Base-by-base conservation (phyloP, 2,888 invertebrate species). In the Poecilus cupreus region DNA sequence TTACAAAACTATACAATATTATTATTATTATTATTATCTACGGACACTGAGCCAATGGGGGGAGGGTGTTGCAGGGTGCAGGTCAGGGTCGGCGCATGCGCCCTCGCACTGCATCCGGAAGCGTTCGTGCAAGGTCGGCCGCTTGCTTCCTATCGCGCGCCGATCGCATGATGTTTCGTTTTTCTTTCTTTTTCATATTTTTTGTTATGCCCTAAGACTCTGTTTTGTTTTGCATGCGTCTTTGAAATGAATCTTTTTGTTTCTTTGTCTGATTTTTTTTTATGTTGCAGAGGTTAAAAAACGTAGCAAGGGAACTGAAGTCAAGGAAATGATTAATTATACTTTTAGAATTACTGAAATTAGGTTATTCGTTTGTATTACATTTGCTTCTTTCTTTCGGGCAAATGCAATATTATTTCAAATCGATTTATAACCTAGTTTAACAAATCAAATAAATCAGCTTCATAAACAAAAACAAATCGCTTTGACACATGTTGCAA, bases 1-100 rank as follows among this genome's bases (percentile, higher is more conserved):
- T 32, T 32, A 32, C 32, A 32, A 32, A 32, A 32, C 32, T 32
- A 32, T 32, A 32, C 32, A 32, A 32, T 32, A 32, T n/a, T n/a
- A n/a, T n/a, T n/a, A n/a, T n/a, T n/a, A n/a, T n/a, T n/a, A n/a
- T n/a, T n/a, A n/a, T 32, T 8, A 32, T 32, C 32, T 32, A 8
- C 4, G 32, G 32, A n/a, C n/a, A n/a, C n/a, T n/a, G n/a, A n/a
- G n/a, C n/a, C n/a, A n/a, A n/a, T 32, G 32, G 4, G 2, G 32
- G 32, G 32, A 32, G 32, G 4, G 32, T 5, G 32, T 32, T 26
- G 26, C 60, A 24, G 26, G 22, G 22, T 26, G 26, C 60, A 60
- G 60, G 60, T 60, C 60, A 60, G 60, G 60, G 60, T 60, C 60
- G 60, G 13, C 24, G 24, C 60, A 26, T 60, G 60, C 26, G 60